Conservation (phyloP, 2,113 vertebrate species). For the Sorex araneus region DNA sequence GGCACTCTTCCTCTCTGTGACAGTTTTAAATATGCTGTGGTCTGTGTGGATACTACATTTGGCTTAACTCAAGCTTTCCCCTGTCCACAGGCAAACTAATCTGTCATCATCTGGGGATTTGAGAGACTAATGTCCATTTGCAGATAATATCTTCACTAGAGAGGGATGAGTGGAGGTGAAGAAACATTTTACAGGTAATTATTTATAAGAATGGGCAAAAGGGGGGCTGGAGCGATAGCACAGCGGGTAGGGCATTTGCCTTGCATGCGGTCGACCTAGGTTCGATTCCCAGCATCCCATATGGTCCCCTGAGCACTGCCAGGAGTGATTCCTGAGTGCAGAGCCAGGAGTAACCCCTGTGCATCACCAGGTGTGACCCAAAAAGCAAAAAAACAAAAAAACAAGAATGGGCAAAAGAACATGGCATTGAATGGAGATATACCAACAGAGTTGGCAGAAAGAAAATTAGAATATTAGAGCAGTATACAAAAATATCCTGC, state of each 20-base stretch:
- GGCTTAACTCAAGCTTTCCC: neutral
- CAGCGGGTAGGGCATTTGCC: too few species aligned
- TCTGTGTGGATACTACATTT: neutral
- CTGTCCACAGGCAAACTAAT: neutral
- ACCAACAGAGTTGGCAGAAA: too few species aligned
- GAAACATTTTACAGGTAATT: neutral
- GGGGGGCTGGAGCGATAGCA: too few species aligned
- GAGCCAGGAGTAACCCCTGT: too few species aligned
- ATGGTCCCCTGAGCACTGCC: too few species aligned
- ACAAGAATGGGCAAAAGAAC: too few species aligned
- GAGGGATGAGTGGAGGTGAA: too few species aligned
- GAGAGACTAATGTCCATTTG: neutral
- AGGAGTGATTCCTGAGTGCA: too few species aligned
- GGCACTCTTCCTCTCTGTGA: neutral
- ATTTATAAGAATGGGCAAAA: neutral
- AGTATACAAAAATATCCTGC: neutral
- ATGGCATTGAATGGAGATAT: neutral
- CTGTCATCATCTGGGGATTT: neutral
- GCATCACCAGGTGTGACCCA: too few species aligned
- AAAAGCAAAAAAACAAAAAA: too few species aligned
- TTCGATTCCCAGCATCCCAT: too few species aligned
- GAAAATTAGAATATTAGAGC: neutral
- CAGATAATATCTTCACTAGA: neutral
- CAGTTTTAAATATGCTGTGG: neutral
- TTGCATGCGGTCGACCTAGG: too few species aligned